phyloP scores from a whole-genome alignment of 2,888 invertebrate species.

The Aphodius sticticus region DNA sequence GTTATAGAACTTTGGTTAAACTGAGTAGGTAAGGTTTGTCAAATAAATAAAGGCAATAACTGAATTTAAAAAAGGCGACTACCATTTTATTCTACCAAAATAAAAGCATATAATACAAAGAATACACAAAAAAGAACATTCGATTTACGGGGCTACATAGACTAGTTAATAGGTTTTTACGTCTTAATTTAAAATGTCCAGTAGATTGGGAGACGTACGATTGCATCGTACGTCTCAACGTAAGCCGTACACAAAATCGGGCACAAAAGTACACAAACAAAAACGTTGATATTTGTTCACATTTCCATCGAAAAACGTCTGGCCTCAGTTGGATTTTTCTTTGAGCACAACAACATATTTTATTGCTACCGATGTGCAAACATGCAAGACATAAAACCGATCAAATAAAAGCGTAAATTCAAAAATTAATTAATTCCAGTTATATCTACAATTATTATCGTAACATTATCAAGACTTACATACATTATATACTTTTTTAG shows the following conservation, averaged over 20 bases:
- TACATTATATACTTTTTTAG: neutral
- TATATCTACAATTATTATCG: neutral
- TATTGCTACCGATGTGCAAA: neutral
- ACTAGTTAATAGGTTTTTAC: conserved; percentile 31
- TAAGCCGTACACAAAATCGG: neutral
- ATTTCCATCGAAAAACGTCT: neutral
- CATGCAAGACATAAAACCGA: neutral
- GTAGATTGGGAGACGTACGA: conserved; percentile 15
- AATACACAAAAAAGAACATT: conserved; percentile 47
- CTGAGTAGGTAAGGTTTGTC: neutral
- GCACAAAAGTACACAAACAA: no score
- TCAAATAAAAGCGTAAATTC: conserved; percentile 4
- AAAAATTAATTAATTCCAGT: neutral
- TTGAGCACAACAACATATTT: neutral
- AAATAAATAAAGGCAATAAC: conserved; percentile 22
- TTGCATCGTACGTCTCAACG: neutral
- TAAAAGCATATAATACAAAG: conserved; percentile 51
- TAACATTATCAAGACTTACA: neutral
- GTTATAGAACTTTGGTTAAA: no score
- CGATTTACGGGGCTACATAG: conserved; percentile 41
- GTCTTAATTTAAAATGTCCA: conserved; percentile 19
- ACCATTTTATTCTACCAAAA: conserved; percentile 57
- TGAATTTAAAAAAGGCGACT: conserved; percentile 54
- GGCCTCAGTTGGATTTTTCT: neutral
- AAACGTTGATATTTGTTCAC: no score